Evolutionary conservation across 2,888 invertebrate species (phyloP), one percentile per base, ranked within the genome.

Genomic region (Phymatocera aterrima): DNA sequence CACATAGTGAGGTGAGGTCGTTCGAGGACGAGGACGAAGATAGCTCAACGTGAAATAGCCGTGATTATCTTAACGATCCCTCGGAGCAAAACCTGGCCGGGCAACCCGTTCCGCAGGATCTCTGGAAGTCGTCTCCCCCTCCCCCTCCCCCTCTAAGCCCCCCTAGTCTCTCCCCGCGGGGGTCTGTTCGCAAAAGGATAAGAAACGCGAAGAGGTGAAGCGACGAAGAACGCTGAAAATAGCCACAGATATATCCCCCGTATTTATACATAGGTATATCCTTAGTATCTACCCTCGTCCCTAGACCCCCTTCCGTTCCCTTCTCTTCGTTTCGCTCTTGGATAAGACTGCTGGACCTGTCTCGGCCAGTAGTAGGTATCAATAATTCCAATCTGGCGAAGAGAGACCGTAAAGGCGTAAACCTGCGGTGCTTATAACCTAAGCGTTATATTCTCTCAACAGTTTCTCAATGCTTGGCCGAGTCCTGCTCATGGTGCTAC

Each of bases 51-150:
- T 54, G 46, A 31, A 75, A 89, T 90, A 89, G 89, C 87, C 83
- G 85, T 88, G 88, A 89, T 90, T 90, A 90, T 90, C 88, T 90
- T 90, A 89, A 89, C 90, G 90, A 90, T 89, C 88, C 87, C 77
- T 85, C 87, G 87, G 82, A 85, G 89, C 87, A 90, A 89, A 90
- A 90, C 90, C 89, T 89, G 90, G 89, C 88, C 88, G 87, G 12
- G 88, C 87, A 89, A 90, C 89, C 87, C 87, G 87, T 86, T 80
- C 85, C 78, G 54, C 60, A 54, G 75, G 75, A 75, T 75, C 75
- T 57, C 72, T 34, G 46, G 68, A 68, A 48, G 72, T 34, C 72
- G 78, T 24, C 40, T 28, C 10, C 12, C 34, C 5, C 21, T 21
- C 21, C 6, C 51, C 28, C 5, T 31, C 54, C 43, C 46, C 46